Percentiles rank a stretch among this genome's conserved stretches.
Conservation (phyloP, 2,888 invertebrate genomes). For the Nebria salina region DNA sequence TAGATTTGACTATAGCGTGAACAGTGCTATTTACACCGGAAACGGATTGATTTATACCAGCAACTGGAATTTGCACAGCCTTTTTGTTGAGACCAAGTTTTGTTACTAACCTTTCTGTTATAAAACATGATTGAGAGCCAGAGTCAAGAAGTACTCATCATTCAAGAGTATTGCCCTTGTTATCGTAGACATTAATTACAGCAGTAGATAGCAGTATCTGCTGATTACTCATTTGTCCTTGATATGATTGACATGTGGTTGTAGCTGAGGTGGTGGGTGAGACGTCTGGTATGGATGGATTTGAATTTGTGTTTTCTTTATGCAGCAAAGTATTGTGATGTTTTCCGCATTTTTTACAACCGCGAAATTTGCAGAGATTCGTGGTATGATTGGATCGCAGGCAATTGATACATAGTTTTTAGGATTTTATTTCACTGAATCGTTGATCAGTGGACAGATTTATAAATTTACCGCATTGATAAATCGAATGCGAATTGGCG, state of each 20-base stretch:
- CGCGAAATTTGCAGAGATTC: conserved; percentile 4
- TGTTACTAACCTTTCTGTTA: conserved; percentile 21
- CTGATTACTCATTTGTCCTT: background rate
- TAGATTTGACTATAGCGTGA: conserved; percentile 29
- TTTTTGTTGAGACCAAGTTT: conserved; percentile 8
- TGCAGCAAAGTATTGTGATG: conserved; percentile 48
- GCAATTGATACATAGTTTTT: too few species aligned
- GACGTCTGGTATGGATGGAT: background rate
- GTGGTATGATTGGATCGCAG: conserved; percentile 13
- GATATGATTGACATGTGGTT: background rate
- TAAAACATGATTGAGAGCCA: conserved; percentile 39
- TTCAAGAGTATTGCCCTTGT: conserved; percentile 12
- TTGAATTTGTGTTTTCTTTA: conserved; percentile 13
- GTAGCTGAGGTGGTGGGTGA: background rate
- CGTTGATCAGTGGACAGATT: too few species aligned
- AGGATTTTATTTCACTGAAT: too few species aligned
- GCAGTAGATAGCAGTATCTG: conserved; percentile 35
- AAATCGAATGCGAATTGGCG: too few species aligned
- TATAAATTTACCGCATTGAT: too few species aligned
- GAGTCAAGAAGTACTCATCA: conserved; percentile 35
- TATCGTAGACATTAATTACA: conserved; percentile 16
- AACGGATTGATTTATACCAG: conserved; percentile 22
- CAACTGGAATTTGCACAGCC: conserved; percentile 20
- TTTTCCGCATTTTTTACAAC: conserved; percentile 33
- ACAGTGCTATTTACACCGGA: background rate